Conservation (phyloP, 2,113 vertebrate species). For the Atrichornis clamosus region DNA sequence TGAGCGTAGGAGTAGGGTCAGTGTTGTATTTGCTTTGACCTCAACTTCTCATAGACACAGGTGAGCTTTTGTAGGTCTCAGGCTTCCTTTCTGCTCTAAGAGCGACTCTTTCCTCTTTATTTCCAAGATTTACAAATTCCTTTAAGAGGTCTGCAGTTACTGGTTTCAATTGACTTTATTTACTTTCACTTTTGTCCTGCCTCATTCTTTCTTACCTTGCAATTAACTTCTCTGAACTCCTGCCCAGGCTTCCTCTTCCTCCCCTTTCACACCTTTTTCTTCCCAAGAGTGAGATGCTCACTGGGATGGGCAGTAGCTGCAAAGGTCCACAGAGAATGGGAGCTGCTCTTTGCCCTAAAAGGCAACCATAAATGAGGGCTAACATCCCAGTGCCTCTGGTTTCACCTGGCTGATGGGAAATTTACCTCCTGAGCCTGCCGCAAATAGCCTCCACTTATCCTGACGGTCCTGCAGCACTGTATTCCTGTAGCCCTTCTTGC, state of each 20-base stretch:
- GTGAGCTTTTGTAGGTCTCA: background rate
- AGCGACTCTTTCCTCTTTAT: background rate
- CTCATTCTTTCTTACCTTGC: background rate
- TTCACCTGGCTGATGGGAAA: background rate
- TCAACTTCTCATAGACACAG: background rate
- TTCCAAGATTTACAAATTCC: background rate
- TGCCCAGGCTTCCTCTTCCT: background rate
- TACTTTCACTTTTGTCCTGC: background rate
- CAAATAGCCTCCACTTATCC: background rate
- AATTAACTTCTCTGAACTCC: background rate
- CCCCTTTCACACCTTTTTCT: background rate
- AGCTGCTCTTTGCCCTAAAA: background rate
- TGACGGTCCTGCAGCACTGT: background rate
- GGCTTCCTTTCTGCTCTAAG: background rate
- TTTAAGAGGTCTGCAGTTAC: background rate
- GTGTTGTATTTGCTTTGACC: background rate
- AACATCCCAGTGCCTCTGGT: background rate
- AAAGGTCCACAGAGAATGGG: background rate
- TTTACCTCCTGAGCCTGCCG: background rate
- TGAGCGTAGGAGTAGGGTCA: background rate
- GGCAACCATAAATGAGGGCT: background rate
- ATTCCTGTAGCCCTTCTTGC: background rate
- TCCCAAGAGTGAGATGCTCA: background rate
- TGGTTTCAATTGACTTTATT: background rate
- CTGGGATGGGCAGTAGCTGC: background rate